Evolutionary conservation across 2,113 vertebrate species (phyloP), one percentile per base, ranked within the genome.

Genomic region (Stercorarius parasiticus): DNA sequence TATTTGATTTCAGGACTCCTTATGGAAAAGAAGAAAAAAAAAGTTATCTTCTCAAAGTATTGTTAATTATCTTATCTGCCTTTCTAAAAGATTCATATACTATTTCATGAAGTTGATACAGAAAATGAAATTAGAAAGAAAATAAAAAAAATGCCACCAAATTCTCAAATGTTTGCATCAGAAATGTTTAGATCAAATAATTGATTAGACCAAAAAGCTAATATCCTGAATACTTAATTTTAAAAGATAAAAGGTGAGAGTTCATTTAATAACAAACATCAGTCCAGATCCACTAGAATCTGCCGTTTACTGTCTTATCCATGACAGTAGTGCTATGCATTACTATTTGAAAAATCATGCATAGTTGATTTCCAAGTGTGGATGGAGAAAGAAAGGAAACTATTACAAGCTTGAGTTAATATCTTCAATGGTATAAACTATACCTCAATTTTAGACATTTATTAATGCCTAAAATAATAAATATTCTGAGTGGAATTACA

Each of bases 71-170:
- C 4, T 59, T 56, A 22, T 29, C 11, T 47, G 8, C 5, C 6
- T 34, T 88, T 71, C 38, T 70, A 23, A 82, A 82, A 43, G 19
- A 22, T n/a, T 76, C 3, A 25, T 61, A 42, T 23, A 36, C 4
- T 42, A 4, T 23, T 32, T 52, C 15, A 45, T 42, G 16, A 26
- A 2, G 47, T 81, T 69, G 29, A 45, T 64, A 64, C 1, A 80
- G 52, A 40, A 76, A 79, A 79, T 40, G 5, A 79, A 71, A 58
- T 53, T 36, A 29, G 20, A 64, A 19, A 45, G 19, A 71, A 64
- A 89, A 86, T 45, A 16, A 43, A 62, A n/a, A 18, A 1, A 21
- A 32, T 2, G 0, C 1, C 5, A 38, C 4, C 10, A 79, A 4
- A 10, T 26, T 74, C 22, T 65, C 27, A 82, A 76, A 71, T 43